Conservation (phyloP, 2,888 invertebrate genomes). For the Tromatobia lineatoria region DNA sequence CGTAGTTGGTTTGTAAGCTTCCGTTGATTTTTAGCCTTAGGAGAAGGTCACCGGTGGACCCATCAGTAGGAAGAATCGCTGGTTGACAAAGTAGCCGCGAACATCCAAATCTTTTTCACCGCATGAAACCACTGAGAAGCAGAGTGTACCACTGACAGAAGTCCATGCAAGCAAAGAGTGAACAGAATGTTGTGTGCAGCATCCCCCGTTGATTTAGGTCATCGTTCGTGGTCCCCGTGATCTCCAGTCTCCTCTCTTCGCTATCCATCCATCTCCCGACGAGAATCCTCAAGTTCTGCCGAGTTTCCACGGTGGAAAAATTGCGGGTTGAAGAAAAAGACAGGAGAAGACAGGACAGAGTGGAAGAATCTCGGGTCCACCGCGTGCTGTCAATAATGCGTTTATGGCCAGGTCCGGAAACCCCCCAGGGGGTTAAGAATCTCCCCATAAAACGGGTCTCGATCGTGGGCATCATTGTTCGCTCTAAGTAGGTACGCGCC, state of each 20-base stretch:
- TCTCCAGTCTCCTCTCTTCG: constrained; percentile 52
- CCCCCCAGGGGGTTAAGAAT: constrained; percentile 79
- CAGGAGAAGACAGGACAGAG: neutral
- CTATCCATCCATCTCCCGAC: constrained; percentile 49
- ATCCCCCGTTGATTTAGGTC: constrained; percentile 54
- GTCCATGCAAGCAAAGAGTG: constrained; percentile 14
- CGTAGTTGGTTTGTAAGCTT: constrained; percentile 5
- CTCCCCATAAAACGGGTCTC: constrained; percentile 78
- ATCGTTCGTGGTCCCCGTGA: constrained; percentile 38
- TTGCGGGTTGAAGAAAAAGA: constrained; percentile 28
- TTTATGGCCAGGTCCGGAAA: constrained; percentile 79
- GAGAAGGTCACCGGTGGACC: constrained; percentile 28
- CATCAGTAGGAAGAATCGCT: constrained; percentile 39
- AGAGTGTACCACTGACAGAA: constrained; percentile 35
- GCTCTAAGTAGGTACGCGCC: constrained; percentile 78
- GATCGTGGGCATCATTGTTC: constrained; percentile 80
- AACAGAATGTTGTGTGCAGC: constrained; percentile 8
- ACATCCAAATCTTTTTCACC: constrained; percentile 61
- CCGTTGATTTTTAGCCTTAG: neutral
- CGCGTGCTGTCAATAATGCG: constrained; percentile 77
- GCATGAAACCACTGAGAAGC: constrained; percentile 52
- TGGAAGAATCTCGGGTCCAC: constrained; percentile 13
- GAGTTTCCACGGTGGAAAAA: constrained; percentile 22
- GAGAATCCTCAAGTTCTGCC: constrained; percentile 25
- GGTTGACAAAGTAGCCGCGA: constrained; percentile 64